Base-by-base conservation (phyloP, 2,888 invertebrate species). In the Eupithecia insigniata region DNA sequence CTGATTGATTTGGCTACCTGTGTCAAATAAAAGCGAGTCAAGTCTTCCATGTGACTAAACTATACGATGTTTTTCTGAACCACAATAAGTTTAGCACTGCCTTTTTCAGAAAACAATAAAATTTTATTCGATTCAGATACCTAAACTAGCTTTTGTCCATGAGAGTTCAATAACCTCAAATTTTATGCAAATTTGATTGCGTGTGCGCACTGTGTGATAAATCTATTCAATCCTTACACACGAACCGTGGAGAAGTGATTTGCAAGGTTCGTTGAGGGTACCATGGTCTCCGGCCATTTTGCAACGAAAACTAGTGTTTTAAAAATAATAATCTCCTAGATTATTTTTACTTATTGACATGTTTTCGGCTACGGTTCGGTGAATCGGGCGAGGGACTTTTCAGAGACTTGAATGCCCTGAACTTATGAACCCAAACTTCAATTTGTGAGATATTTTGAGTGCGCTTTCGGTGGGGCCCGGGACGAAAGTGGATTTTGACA, bases 181-280 rank as follows among this genome's bases (percentile, higher is more conserved):
- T 67, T 67, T 34, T 55, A 67, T 55, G 71, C 67, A 66, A 61
- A 26, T 51, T 51, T 34, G 61, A 67, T 71, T 55, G 71, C 71
- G 71, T 71, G 71, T 51, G 55, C 51, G 12, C 28, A 4, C 10
- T 60, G 62, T 69, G 55, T 30, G 67, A 55, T 55, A 67, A 64
- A 71, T 71, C 66, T 67, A 62, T 67, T 67, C 51, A 55, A 39
- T 62, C 46, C 46, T 69, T 46, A 32, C 46, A 22, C 32, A 46
- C 34, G 62, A 26, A 58, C 58, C 18, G 60, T 30, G 30, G 60
- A 14, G 30, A 60, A 60, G 18, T 18, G 30, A 60, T 60, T 60
- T 30, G 16, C 18, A 60, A 60, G 60, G 60, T 60, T 60, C 60
- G 30, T 60, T 60, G 16, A 60, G 30, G 30, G 28, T 28, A 16